Evolutionary conservation across 2,113 vertebrate genomes (phyloP).

Genomic region (Syngnathus typhle): DNA sequence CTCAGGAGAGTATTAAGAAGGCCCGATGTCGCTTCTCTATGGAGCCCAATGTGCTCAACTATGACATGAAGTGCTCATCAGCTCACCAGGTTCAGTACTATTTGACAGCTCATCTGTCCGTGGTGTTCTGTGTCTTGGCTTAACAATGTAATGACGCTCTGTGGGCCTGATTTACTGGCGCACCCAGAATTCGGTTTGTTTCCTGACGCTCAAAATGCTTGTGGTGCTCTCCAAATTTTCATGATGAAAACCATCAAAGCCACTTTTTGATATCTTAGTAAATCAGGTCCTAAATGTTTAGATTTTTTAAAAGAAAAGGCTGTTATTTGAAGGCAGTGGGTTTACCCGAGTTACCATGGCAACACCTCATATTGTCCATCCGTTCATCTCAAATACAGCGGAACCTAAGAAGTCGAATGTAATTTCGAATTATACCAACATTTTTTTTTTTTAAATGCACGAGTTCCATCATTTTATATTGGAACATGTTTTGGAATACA

Average conservation of each 20-base stretch:
- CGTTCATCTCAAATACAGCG: neutral
- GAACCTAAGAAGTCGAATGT: neutral
- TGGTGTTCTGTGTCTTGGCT: neutral
- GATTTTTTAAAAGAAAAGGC: neutral
- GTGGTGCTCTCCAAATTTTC: neutral
- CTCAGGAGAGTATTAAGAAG: constrained; percentile 79
- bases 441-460: neutral
- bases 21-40: constrained; percentile 79
- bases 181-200: neutral
- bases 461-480: neutral
- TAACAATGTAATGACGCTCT: neutral
- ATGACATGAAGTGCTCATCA: constrained; percentile 81
- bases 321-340: neutral
- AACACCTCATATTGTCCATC: neutral
- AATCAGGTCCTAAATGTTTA: neutral
- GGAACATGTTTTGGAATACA: neutral
- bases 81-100: constrained; percentile 80
- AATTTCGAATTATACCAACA: too few species aligned
- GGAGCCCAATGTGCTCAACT: constrained; percentile 79
- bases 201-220: neutral
- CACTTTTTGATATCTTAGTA: neutral
- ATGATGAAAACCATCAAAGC: neutral
- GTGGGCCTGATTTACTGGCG: neutral
- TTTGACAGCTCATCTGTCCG: neutral
- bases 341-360: neutral